Base-by-base conservation (phyloP, 2,888 invertebrate species). In the Galerucella calmariensis region DNA sequence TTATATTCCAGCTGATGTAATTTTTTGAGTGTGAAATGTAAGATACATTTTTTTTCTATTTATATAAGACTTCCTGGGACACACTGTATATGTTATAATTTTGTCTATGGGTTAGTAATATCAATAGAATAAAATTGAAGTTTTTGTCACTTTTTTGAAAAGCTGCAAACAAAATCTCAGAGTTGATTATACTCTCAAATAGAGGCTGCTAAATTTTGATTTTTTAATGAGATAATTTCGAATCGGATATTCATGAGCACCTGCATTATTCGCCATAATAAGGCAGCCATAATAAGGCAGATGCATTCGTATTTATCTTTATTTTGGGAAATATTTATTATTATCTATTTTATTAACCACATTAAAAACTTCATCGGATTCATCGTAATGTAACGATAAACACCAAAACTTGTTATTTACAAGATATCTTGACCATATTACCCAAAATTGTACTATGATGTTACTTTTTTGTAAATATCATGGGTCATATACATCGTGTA, bases 381-480 rank as follows among this genome's bases (percentile, higher is more conserved):
- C 27, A 27, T 27, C 27, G 27, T 27, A 27, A 27, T 27, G 27
- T 27, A 27, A 27, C 27, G 35, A 35, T 35, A 35, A 51, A 51
- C 2, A 51, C n/a, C 51, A 51, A 51, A n/a, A 51, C 4, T 51
- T 51, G 14, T 51, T 14, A 51, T 51, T 9, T 10, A 9, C 10
- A 56, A 20, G 16, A 20, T 16, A 56, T 56, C 20, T 20, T 56
- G 9, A 56, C 16, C 56, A 56, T 56, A 20, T 56, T 9, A 9
- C 56, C 56, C 6, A 56, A 56, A 56, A 8, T 56, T 20, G 56
- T 10, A 16, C 56, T 56, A 20, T 56, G 9, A 56, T 56, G 56
- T 20, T 56, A 56, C 16, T 56, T 56, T 14, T 9, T 56, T 56
- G 56, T 56, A 56, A 56, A 56, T 56, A 20, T 16, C 56, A 56